Conservation (phyloP, 2,888 invertebrate species). For the Halocaridina rubra region DNA sequence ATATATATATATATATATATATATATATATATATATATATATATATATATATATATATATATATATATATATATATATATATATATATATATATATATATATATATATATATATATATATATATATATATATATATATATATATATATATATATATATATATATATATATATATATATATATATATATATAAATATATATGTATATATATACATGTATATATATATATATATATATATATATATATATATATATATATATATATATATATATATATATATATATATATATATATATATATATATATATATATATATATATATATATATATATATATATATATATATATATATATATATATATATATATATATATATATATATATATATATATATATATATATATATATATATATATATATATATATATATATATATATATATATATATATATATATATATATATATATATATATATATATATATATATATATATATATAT, state of each 20-base stretch:
- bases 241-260: background rate
- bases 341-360: background rate
- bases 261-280: background rate
- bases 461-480: background rate
- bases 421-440: background rate
- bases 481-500: background rate
- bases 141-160: background rate
- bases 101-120: background rate
- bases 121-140: background rate
- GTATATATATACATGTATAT: background rate
- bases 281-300: background rate
- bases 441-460: background rate
- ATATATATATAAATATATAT: background rate
- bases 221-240: background rate
- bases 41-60: background rate
- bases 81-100: background rate
- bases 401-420: background rate
- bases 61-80: background rate
- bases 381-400: background rate
- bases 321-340: background rate
- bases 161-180: background rate
- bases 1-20: background rate
- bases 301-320: background rate
- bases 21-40: background rate
- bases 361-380: background rate